phyloP scores from a whole-genome alignment of 2,797 vertebrate genomes.

The Rhynchotus rufescens region DNA sequence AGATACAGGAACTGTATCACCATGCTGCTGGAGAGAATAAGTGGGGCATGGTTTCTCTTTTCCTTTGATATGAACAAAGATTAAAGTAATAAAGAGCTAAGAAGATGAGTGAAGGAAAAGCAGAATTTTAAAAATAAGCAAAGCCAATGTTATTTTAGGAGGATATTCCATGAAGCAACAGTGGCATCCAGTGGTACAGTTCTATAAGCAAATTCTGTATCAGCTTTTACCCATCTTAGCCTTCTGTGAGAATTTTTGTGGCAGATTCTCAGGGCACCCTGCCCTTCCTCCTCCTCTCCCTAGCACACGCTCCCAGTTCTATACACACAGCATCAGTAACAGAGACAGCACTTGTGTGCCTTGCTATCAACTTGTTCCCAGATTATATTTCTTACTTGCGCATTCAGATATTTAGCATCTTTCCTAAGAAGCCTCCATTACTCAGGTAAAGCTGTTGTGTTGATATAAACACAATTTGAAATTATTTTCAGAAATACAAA shows the following conservation, averaged over 20 bases:
- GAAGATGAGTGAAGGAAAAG: conserved; percentile 29
- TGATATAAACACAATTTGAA: neutral
- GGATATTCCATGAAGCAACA: conserved; percentile 67
- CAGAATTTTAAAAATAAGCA: conserved; percentile 11
- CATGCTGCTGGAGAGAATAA: conserved; percentile 52
- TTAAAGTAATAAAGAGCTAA: conserved; percentile 63
- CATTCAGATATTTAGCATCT: neutral
- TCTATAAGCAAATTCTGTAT: conserved; percentile 27
- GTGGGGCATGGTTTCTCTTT: conserved; percentile 23
- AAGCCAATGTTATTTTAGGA: neutral
- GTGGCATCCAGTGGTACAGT: conserved; percentile 77
- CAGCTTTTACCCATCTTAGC: neutral
- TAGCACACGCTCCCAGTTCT: neutral
- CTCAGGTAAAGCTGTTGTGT: neutral
- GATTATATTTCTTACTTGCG: neutral
- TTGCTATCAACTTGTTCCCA: neutral
- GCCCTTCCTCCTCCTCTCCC: neutral
- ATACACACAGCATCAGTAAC: neutral
- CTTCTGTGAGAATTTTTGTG: neutral
- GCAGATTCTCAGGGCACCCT: neutral
- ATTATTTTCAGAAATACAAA: neutral
- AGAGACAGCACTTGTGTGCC: neutral
- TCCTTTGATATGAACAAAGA: conserved; percentile 59
- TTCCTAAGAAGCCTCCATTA: neutral
- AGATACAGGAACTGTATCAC: conserved; percentile 30